Evolutionary conservation across 1,140 invertebrate species (phyloP).

Genomic region (Drosophila nasuta): DNA sequence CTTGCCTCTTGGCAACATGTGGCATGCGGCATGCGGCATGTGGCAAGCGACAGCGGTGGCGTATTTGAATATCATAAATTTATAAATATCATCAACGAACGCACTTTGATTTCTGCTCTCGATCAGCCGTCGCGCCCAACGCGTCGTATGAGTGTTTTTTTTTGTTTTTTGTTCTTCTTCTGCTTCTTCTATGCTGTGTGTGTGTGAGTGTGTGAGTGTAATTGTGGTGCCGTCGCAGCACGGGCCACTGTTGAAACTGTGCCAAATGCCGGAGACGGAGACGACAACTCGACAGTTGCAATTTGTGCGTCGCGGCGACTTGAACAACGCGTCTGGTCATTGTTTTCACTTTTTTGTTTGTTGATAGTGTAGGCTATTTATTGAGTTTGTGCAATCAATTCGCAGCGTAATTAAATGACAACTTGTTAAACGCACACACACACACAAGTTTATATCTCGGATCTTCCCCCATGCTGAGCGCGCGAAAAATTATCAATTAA

Average conservation of each 20-base stretch:
- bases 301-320: constrained; percentile 66
- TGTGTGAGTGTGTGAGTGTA: constrained; percentile 2
- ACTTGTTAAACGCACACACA: constrained; percentile 62
- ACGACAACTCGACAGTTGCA: constrained; percentile 77
- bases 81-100: constrained; percentile 62
- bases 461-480: constrained; percentile 14
- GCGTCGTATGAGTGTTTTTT: constrained; percentile 21
- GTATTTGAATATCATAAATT: constrained; percentile 65
- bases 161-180: no score
- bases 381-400: constrained; percentile 30
- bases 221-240: constrained; percentile 6
- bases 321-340: constrained; percentile 54
- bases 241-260: constrained; percentile 54
- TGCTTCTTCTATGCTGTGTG: neutral
- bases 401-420: constrained; percentile 67
- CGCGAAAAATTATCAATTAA: constrained; percentile 73
- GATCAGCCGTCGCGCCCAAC: neutral
- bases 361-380: constrained; percentile 18
- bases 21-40: neutral
- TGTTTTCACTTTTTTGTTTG: constrained; percentile 9
- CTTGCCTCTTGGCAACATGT: neutral
- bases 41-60: no score
- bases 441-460: no score
- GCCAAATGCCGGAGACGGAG: constrained; percentile 58
- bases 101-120: constrained; percentile 22